phyloP scores from a whole-genome alignment of 2,888 invertebrate species.

The Loripinus fragilis region DNA sequence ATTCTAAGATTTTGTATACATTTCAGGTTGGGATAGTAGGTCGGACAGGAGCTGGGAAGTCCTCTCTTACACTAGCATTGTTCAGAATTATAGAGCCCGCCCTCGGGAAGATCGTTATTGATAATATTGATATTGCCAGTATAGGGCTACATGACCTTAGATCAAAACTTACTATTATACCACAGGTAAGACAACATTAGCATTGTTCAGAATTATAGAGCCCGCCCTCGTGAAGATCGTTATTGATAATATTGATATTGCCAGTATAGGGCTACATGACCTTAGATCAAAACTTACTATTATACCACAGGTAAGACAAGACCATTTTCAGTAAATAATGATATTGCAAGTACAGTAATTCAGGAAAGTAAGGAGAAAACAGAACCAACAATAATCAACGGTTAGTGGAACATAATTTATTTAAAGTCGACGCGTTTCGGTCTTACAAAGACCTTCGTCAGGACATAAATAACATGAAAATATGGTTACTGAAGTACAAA shows the following conservation, averaged over 20 bases:
- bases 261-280: conserved; percentile 49
- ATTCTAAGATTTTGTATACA: too few species aligned
- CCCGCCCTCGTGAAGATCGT: conserved; percentile 70
- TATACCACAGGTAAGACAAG: conserved; percentile 25
- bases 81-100: conserved; percentile 78
- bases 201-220: conserved; percentile 78
- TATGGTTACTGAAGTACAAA: too few species aligned
- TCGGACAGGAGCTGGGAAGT: conserved; percentile 80
- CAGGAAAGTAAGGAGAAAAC: too few species aligned
- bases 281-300: conserved; percentile 13
- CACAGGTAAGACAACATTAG: conserved; percentile 33
- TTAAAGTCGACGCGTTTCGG: too few species aligned
- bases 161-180: conserved; percentile 15
- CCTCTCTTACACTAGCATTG: conserved; percentile 74
- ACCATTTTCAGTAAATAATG: too few species aligned
- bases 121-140: conserved; percentile 69
- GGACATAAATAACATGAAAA: too few species aligned
- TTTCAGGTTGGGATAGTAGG: conserved; percentile 80
- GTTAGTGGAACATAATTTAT: too few species aligned
- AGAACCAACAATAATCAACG: too few species aligned
- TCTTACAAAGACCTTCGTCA: too few species aligned
- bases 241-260: conserved; percentile 75
- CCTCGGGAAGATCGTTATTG: conserved; percentile 74
- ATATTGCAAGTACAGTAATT: too few species aligned
- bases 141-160: conserved; percentile 42